phyloP scores from a whole-genome alignment of 1,140 invertebrate species.

The silkworm (Bombyx mori) region DNA sequence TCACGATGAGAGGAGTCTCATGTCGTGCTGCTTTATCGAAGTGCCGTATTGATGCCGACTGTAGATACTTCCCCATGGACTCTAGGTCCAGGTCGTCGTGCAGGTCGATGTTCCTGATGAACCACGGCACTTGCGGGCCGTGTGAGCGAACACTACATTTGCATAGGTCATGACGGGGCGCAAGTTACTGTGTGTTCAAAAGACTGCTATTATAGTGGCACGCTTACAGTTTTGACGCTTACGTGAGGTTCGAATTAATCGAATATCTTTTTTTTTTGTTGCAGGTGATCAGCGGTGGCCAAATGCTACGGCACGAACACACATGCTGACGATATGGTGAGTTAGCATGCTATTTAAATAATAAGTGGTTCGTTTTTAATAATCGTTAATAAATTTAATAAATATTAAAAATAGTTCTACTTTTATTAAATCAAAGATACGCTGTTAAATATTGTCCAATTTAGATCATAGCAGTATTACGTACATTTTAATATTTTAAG shows the following conservation, averaged over 20 bases:
- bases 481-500: no score
- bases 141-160: no score
- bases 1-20: background rate
- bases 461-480: no score
- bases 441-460: no score
- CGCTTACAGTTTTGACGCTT: background rate
- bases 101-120: no score
- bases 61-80: no score
- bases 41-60: no score
- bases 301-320: slow-evolving; percentile 41
- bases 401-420: background rate
- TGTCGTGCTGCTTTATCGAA: no score
- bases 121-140: no score
- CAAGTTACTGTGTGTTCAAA: background rate
- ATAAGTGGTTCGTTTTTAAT: background rate
- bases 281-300: slow-evolving; percentile 50
- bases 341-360: background rate
- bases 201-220: no score
- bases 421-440: no score
- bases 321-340: slow-evolving; percentile 67
- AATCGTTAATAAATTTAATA: background rate
- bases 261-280: slow-evolving; percentile 13
- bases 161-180: background rate
- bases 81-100: no score
- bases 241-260: background rate